Evolutionary conservation across 2,888 invertebrate species (phyloP), one percentile per base, ranked within the genome.

Genomic region (Zaprionus lineosus): DNA sequence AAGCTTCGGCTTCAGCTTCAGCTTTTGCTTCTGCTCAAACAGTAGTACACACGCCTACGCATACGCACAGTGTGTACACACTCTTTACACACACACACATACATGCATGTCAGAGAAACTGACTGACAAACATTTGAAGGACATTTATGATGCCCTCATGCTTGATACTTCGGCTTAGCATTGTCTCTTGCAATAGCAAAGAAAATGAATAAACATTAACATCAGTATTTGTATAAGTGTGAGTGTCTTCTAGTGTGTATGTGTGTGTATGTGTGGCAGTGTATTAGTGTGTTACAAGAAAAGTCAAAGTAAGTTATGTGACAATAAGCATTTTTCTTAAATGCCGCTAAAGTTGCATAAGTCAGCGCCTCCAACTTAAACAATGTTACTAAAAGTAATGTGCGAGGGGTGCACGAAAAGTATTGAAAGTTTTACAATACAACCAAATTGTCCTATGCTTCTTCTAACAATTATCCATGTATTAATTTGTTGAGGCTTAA

Each of bases 101-200:
- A 39, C 15, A 31, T 11, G 31, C 18, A 14, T 24, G 28, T 37
- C 31, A 48, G 44, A 41, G 21, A 73, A 55, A 66, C 65, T 77
- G 70, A 57, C 57, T 74, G 58, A 47, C 77, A 76, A 79, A 70
- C 68, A 70, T 74, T 59, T 57, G 57, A 55, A 58, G 52, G 60
- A 83, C 66, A 75, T 79, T 83, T 79, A 82, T 74, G 85, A 56
- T 74, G 62, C 59, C 56, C 74, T 69, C 64, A 36, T 58, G 46
- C 34, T 58, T 39, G 36, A 47, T 15, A 28, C 39, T 28, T 9
- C 24, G 14, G 31, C 14, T 60, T 41, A 31, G 47, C 56, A 46
- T 56, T 41, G 41, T 52, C 68, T 69, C 39, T 53, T 62, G 39
- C 40, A 46, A 52, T 31, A 33, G 41, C 31, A 47, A 39, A 19